phyloP scores from a whole-genome alignment of 2,888 invertebrate genomes.

The Xanthorhoe designata region DNA sequence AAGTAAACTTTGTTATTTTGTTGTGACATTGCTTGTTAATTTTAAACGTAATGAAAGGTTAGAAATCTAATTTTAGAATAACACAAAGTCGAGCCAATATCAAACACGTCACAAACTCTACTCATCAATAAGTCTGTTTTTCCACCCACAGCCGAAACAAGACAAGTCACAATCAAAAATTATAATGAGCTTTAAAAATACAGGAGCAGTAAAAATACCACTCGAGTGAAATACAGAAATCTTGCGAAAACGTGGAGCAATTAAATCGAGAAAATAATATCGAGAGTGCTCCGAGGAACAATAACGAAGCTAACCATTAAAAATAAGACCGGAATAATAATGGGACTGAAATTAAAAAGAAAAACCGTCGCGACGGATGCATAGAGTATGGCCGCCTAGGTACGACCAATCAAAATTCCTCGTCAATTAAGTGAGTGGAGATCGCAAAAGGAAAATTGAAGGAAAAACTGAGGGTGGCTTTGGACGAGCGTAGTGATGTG shows the following conservation, averaged over 20 bases:
- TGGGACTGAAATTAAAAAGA: conserved; percentile 70
- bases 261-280: conserved; percentile 79
- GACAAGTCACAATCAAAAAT: conserved; percentile 57
- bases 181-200: conserved; percentile 48
- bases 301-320: conserved; percentile 84
- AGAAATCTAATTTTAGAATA: too few species aligned
- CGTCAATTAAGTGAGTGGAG: conserved; percentile 84
- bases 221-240: conserved; percentile 54
- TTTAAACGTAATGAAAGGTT: too few species aligned
- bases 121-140: conserved; percentile 23
- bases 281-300: conserved; percentile 68
- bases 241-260: conserved; percentile 64
- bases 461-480: conserved; percentile 81
- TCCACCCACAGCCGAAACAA: conserved; percentile 15
- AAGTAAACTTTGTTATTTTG: too few species aligned
- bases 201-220: conserved; percentile 59
- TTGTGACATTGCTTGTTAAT: too few species aligned
- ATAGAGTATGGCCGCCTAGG: conserved; percentile 76
- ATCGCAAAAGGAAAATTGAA: conserved; percentile 85
- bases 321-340: conserved; percentile 83
- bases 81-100: too few species aligned
- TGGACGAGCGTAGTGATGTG: conserved; percentile 46
- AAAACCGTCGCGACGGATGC: conserved; percentile 72
- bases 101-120: not conserved
- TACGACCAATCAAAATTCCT: conserved; percentile 84